Evolutionary conservation across 2,797 vertebrate genomes (phyloP).

Genomic region (Crenuchus spilurus): DNA sequence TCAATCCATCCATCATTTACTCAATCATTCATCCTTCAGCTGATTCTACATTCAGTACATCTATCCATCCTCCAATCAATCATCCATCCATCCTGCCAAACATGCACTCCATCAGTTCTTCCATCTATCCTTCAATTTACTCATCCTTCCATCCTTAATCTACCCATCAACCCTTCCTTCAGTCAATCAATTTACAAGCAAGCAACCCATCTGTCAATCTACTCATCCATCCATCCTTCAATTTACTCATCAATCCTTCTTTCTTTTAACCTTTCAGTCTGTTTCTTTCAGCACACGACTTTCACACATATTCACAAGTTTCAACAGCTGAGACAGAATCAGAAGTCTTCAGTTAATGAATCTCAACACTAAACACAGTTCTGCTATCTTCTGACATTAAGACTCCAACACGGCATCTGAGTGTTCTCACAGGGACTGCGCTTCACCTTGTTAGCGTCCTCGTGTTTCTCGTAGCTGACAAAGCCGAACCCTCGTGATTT

Average conservation of each 20-base stretch:
- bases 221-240: background rate
- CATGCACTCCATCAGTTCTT: background rate
- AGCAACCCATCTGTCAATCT: background rate
- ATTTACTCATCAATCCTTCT: background rate
- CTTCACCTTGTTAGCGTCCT: constrained; percentile 95
- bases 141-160: background rate
- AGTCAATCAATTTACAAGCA: background rate
- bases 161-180: background rate
- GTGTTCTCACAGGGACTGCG: background rate
- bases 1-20: background rate
- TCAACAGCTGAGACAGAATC: too few relatives aligned
- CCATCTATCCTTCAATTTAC: background rate
- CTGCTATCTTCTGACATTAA: too few relatives aligned
- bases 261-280: too few relatives aligned
- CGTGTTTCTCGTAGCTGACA: constrained; percentile 97
- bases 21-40: background rate
- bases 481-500: constrained; percentile 99
- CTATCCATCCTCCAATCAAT: background rate
- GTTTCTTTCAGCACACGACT: too few relatives aligned
- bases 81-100: background rate
- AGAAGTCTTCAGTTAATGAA: too few relatives aligned
- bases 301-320: too few relatives aligned
- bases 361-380: too few relatives aligned
- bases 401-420: too few relatives aligned
- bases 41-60: background rate